Evolutionary conservation across 64 coral and sea anemone species (phyloP).

Genomic region (Porites lutea): DNA sequence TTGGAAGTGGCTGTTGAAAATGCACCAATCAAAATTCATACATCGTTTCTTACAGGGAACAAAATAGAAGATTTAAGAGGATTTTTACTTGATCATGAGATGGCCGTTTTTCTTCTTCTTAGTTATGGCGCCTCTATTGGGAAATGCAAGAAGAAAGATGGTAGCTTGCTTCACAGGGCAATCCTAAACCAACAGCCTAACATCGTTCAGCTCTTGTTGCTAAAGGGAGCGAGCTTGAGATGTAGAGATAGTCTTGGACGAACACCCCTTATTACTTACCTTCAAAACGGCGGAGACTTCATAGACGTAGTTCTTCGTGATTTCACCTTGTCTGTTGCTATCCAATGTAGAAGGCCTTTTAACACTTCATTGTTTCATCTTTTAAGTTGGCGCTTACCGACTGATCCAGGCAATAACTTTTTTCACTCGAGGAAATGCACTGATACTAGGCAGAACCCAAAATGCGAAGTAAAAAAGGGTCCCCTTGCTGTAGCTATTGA

Average conservation of each 20-base stretch:
- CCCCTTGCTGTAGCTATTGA: background rate
- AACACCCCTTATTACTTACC: slow-evolving; percentile 17
- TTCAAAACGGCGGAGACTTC: background rate
- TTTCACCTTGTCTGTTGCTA: background rate
- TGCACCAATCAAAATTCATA: background rate
- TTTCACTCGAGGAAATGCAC: background rate
- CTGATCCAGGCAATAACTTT: background rate
- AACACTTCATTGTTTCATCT: background rate
- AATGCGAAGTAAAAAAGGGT: background rate
- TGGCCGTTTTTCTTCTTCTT: background rate
- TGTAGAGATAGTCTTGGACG: slow-evolving; percentile 12
- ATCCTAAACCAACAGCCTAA: background rate
- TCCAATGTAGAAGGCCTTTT: background rate
- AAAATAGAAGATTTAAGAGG: background rate
- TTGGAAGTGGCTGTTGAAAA: slow-evolving; percentile 26
- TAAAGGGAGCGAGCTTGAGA: background rate
- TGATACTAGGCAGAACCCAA: too few species aligned
- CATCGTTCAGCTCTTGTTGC: background rate
- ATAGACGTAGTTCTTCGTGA: background rate
- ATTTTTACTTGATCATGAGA: background rate
- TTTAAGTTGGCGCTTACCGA: background rate
- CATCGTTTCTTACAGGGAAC: background rate
- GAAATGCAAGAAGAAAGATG: background rate
- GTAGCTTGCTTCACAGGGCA: slow-evolving; percentile 30
- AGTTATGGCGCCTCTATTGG: background rate